Conservation (phyloP, 2,888 invertebrate genomes). For the Gymnocheta viridis region DNA sequence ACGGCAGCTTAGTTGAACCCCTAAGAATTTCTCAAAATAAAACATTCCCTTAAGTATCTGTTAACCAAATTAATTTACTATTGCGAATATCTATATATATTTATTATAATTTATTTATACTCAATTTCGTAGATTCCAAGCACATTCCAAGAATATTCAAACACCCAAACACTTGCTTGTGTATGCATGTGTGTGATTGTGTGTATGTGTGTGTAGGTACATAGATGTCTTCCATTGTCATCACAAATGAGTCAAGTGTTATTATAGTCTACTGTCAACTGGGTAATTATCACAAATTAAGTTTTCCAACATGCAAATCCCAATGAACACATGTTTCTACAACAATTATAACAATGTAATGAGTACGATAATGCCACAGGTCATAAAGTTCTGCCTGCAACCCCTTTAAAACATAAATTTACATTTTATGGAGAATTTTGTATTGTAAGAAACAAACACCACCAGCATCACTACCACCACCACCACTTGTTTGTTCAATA, state of each 20-base stretch:
- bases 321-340: conserved; percentile 55
- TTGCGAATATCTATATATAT: conserved; percentile 57
- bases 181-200: background rate
- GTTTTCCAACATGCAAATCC: conserved; percentile 68
- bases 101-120: conserved; percentile 66
- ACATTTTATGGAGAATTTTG: background rate
- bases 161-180: background rate
- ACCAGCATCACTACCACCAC: conserved; percentile 11
- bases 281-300: conserved; percentile 69
- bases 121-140: conserved; percentile 39
- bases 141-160: background rate
- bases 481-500: conserved; percentile 65
- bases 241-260: conserved; percentile 67
- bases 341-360: conserved; percentile 56
- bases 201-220: background rate
- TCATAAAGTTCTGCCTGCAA: conserved; percentile 28
- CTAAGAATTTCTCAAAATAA: background rate
- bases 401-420: conserved; percentile 21
- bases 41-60: background rate
- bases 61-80: conserved; percentile 10
- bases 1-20: too few relatives aligned
- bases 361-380: conserved; percentile 56
- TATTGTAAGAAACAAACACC: conserved; percentile 48
- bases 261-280: conserved; percentile 66
- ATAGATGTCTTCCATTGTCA: conserved; percentile 38